Conservation (phyloP, 2,113 vertebrate species). For the Hiodon alosoides region DNA sequence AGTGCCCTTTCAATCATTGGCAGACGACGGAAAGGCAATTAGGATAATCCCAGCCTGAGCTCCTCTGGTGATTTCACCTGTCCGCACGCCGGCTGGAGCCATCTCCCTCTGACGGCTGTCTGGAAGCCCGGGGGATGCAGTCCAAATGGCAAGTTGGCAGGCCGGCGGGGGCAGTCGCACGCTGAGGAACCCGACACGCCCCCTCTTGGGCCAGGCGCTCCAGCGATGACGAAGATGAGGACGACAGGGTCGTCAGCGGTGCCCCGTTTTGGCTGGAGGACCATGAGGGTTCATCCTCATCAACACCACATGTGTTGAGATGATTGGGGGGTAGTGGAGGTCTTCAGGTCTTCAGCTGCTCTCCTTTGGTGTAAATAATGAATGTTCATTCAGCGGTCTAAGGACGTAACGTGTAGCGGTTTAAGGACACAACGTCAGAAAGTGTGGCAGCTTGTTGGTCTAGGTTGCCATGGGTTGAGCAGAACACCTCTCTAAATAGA, state of each 20-base stretch:
- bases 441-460: too few relatives aligned
- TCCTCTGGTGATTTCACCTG: slow-evolving; percentile 9
- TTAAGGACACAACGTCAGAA: not conserved
- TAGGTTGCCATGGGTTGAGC: too few relatives aligned
- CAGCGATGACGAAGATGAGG: slow-evolving; percentile 41
- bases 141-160: slow-evolving; percentile 33
- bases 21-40: slow-evolving; percentile 15
- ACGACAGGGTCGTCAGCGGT: slow-evolving; percentile 39
- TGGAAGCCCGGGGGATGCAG: not conserved
- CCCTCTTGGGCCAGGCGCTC: not conserved
- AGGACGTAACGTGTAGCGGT: too few relatives aligned
- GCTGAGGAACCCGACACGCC: slow-evolving; percentile 29
- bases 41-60: not conserved
- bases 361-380: not conserved
- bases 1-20: slow-evolving; percentile 27
- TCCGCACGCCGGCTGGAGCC: slow-evolving; percentile 21
- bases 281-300: slow-evolving; percentile 26
- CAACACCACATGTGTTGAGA: slow-evolving; percentile 25
- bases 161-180: slow-evolving; percentile 25
- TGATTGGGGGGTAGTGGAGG: slow-evolving; percentile 5
- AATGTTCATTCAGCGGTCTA: not conserved
- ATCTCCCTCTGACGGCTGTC: slow-evolving; percentile 6
- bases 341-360: slow-evolving; percentile 14
- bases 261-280: slow-evolving; percentile 34
- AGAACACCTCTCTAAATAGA: too few relatives aligned